These are phyloP conservation scores for Sebastes cheni DNA, from an alignment of 2,797 vertebrate species.

Conservation along the genomic window DNA sequence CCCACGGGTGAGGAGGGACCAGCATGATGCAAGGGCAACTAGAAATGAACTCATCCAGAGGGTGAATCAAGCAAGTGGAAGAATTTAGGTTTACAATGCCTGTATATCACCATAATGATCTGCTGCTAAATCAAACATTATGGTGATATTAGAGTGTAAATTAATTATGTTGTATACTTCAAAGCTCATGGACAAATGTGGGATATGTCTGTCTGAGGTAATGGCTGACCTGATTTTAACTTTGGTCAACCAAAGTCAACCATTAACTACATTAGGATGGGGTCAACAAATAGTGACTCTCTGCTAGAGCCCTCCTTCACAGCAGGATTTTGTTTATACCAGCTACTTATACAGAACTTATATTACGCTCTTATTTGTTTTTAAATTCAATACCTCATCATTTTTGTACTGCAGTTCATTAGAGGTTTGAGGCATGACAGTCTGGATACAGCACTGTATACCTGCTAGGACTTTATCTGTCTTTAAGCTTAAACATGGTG, in stretches of 20 bases:
- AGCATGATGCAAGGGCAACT: conserved; percentile 76
- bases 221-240: conserved; percentile 54
- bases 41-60: conserved; percentile 62
- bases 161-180: not conserved
- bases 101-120: not conserved
- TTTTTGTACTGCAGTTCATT: not conserved
- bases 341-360: not conserved
- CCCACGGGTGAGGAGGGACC: conserved; percentile 62
- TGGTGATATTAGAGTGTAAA: not conserved
- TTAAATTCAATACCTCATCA: not conserved
- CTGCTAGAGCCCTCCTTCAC: not conserved
- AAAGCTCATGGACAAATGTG: not conserved
- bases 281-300: conserved; percentile 30
- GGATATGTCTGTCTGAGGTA: not conserved
- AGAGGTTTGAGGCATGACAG: too few species aligned
- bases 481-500: too few species aligned
- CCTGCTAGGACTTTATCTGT: not conserved
- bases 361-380: not conserved
- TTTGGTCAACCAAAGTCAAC: conserved; percentile 60
- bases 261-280: conserved; percentile 69
- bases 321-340: not conserved
- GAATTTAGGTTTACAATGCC: conserved; percentile 25
- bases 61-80: conserved; percentile 37
- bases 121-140: not conserved
- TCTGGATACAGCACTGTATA: not conserved